Evolutionary conservation across 2,113 vertebrate genomes (phyloP).

Genomic region (Hyperoodon ampullatus): DNA sequence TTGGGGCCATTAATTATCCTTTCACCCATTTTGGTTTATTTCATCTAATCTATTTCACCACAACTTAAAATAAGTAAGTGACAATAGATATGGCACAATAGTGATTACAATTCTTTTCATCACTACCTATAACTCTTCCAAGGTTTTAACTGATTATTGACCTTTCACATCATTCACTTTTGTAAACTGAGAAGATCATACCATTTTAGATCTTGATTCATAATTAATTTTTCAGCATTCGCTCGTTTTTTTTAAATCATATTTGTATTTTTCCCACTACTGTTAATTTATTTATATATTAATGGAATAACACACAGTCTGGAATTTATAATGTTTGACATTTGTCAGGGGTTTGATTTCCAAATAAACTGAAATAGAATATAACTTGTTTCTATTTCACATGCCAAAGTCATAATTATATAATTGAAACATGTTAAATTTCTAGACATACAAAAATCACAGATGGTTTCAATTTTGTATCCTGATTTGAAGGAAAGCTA

Average conservation of each 20-base stretch:
- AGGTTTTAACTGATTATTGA: neutral
- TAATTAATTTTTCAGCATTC: neutral
- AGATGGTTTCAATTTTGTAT: neutral
- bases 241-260: neutral
- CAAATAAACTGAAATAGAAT: neutral
- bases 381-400: neutral
- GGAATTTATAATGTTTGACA: neutral
- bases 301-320: slow-evolving; percentile 9
- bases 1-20: neutral
- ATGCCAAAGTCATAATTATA: neutral
- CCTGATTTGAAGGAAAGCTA: neutral
- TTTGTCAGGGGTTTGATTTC: slow-evolving; percentile 28
- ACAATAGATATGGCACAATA: neutral
- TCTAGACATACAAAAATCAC: neutral
- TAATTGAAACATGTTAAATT: slow-evolving; percentile 5
- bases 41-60: neutral
- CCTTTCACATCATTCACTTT: neutral
- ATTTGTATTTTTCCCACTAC: neutral
- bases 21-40: neutral
- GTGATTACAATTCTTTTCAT: neutral
- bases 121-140: neutral
- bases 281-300: slow-evolving; percentile 33
- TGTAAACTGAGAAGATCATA: neutral
- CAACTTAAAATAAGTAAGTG: slow-evolving; percentile 26
- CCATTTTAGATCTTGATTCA: neutral